Percentiles rank a stretch among this genome's conserved stretches.
phyloP scores from a whole-genome alignment of 1,140 invertebrate genomes.

The Drosophila dunni region DNA sequence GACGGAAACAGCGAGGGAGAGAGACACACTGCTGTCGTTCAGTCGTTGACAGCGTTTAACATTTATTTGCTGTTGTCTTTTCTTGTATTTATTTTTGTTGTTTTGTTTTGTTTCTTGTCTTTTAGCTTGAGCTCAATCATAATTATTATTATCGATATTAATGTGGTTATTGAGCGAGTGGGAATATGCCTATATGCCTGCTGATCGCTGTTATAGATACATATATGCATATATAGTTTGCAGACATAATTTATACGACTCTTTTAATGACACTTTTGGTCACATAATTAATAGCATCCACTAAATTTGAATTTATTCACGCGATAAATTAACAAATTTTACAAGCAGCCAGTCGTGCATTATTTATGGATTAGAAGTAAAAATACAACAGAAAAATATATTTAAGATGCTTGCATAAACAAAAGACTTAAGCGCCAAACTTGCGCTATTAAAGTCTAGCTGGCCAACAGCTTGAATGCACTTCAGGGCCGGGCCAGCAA shows the following conservation, averaged over 20 bases:
- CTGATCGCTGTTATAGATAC: constrained; percentile 31
- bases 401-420: constrained; percentile 52
- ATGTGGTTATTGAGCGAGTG: constrained; percentile 36
- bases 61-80: constrained; percentile 40
- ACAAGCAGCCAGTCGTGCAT: constrained; percentile 34
- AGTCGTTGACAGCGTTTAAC: constrained; percentile 69
- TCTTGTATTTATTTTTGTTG: constrained; percentile 1
- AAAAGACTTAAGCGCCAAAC: constrained; percentile 68
- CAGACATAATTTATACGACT: constrained; percentile 50
- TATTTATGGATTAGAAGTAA: constrained; percentile 50
- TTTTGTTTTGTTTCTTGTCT: constrained; percentile 24
- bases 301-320: constrained; percentile 51
- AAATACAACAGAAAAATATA: background rate
- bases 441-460: constrained; percentile 42
- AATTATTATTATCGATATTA: constrained; percentile 49
- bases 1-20: background rate
- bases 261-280: constrained; percentile 37
- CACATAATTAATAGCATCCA: constrained; percentile 53
- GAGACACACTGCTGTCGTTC: constrained; percentile 4
- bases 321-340: constrained; percentile 55
- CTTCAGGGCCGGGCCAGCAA: constrained; percentile 51
- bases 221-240: background rate
- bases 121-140: constrained; percentile 41
- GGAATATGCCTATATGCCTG: constrained; percentile 29
- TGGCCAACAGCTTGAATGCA: constrained; percentile 36